These are phyloP conservation scores for Boleophthalmus pectinirostris DNA, from an alignment of 2,113 vertebrate species.

Conservation along the genomic window DNA sequence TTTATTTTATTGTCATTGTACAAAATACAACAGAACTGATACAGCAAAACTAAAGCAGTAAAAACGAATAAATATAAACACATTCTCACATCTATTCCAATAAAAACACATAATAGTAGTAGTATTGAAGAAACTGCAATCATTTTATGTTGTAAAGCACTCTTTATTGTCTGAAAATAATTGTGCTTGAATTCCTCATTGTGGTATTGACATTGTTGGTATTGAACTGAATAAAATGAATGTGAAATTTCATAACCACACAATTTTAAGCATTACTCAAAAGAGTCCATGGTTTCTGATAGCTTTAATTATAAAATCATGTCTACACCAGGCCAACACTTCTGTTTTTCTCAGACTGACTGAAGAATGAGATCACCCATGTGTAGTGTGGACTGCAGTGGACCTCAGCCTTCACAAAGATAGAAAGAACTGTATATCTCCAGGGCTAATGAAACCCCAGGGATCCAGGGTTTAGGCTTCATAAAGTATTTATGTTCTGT, in stretches of 20 bases:
- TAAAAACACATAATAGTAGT: too few species aligned
- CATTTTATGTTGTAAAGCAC: too few species aligned
- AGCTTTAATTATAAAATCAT: background rate
- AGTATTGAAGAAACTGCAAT: too few species aligned
- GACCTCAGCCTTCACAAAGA: constrained; percentile 41
- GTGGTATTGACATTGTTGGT: background rate
- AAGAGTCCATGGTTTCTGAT: background rate
- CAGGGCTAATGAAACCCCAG: constrained; percentile 63
- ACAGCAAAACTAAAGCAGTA: too few species aligned
- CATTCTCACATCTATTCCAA: too few species aligned
- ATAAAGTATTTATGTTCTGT: constrained; percentile 71
- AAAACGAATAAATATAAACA: too few species aligned
- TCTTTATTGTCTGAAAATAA: background rate
- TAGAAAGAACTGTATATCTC: constrained; percentile 60
- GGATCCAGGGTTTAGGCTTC: constrained; percentile 66
- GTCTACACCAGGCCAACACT: constrained; percentile 5
- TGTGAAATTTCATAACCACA: background rate
- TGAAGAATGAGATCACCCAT: constrained; percentile 49
- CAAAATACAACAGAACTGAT: too few species aligned
- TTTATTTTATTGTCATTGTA: too few species aligned
- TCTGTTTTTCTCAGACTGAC: constrained; percentile 23
- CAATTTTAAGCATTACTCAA: background rate
- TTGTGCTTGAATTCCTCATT: background rate
- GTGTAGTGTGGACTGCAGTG: constrained; percentile 44
- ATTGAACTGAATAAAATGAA: too few species aligned